Conservation (phyloP, 2,797 vertebrate species). For the Coreius guichenoti region DNA sequence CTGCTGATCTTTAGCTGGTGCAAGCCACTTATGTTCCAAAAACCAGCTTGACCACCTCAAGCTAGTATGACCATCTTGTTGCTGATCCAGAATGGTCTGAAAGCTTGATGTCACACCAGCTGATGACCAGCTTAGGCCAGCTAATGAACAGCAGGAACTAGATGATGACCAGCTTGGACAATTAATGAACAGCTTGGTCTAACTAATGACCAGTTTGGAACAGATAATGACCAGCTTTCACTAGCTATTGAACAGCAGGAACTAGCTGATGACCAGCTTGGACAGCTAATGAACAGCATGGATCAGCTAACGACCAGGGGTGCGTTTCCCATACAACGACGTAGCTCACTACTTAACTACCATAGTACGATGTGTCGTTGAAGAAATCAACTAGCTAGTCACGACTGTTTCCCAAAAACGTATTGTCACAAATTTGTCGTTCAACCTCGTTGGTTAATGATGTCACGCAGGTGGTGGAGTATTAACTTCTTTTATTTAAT, state of each 20-base stretch:
- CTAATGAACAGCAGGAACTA: neutral
- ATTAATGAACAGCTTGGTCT: neutral
- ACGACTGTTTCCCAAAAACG: too few relatives aligned
- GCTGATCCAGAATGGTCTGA: neutral
- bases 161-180: neutral
- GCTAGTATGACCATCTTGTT: neutral
- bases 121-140: neutral
- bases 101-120: neutral
- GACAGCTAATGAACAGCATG: neutral
- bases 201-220: neutral
- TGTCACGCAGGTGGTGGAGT: too few relatives aligned
- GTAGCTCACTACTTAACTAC: too few relatives aligned
- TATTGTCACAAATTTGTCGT: too few relatives aligned
- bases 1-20: neutral
- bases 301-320: neutral
- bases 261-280: neutral
- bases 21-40: neutral
- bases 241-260: neutral
- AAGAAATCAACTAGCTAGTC: too few relatives aligned
- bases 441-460: too few relatives aligned
- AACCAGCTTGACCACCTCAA: neutral
- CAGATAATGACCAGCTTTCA: neutral
- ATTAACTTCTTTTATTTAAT: too few relatives aligned
- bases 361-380: too few relatives aligned
- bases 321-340: too few relatives aligned